Percentiles rank a stretch among this genome's conserved stretches.
Conservation (phyloP, 2,888 invertebrate genomes). For the Apotomis capreana region DNA sequence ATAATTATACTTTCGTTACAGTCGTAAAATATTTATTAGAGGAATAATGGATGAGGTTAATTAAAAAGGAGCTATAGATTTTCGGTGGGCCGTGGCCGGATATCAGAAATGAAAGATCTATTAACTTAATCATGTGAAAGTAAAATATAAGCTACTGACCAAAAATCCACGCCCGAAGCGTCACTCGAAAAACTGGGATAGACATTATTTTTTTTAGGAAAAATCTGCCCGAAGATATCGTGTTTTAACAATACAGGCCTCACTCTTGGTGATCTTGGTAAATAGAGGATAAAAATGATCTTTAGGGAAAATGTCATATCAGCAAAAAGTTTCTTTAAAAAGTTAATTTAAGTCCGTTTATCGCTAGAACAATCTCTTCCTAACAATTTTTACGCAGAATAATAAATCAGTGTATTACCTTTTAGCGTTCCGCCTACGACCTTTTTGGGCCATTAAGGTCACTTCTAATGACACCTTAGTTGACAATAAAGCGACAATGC, state of each 20-base stretch:
- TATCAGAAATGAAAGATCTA: neutral
- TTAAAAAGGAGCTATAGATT: slow-evolving; percentile 16
- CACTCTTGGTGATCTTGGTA: too few species aligned
- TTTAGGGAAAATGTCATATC: neutral
- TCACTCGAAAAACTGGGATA: neutral
- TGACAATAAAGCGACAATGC: slow-evolving; percentile 31
- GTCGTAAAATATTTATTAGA: slow-evolving; percentile 25
- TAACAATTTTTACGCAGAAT: slow-evolving; percentile 7
- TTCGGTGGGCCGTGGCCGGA: neutral
- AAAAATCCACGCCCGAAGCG: neutral
- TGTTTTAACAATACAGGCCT: too few species aligned
- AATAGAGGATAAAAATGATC: neutral
- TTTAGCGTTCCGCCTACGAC: slow-evolving; percentile 6
- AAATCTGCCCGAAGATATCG: too few species aligned
- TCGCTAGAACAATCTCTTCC: neutral
- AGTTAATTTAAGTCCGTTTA: slow-evolving; percentile 4
- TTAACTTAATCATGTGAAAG: neutral
- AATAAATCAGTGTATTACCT: slow-evolving; percentile 10
- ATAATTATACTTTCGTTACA: slow-evolving; percentile 13
- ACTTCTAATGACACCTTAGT: slow-evolving; percentile 25
- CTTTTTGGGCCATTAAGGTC: slow-evolving; percentile 17
- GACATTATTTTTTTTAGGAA: too few species aligned
- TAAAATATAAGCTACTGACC: neutral
- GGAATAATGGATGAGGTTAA: slow-evolving; percentile 17
- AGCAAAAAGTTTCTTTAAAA: neutral